A percentile compares a stretch with the other conserved stretches of the same genome.
Evolutionary conservation across 23 tunicate species (phyloP).

Genomic region (Styela plicata): DNA sequence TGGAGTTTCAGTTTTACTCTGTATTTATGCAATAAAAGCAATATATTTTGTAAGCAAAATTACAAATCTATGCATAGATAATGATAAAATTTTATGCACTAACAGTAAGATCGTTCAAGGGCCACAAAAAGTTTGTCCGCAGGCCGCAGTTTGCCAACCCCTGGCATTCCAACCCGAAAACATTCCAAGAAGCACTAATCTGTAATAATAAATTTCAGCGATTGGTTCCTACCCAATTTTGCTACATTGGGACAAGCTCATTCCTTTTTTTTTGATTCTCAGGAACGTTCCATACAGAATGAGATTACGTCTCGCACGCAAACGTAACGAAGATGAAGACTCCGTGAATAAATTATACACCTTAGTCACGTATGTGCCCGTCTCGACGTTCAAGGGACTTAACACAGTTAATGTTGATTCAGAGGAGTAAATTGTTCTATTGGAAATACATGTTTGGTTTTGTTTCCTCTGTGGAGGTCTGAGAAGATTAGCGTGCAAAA

Average conservation of each 20-base stretch:
- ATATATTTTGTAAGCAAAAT: too few species aligned
- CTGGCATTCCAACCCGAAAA: too few species aligned
- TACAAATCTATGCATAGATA: too few species aligned
- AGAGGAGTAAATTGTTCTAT: slow-evolving; percentile 71
- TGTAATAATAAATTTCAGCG: background rate
- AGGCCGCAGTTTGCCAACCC: too few species aligned
- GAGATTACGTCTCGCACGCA: slow-evolving; percentile 88
- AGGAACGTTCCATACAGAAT: slow-evolving; percentile 95
- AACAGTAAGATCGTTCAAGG: too few species aligned
- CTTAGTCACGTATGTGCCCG: slow-evolving; percentile 93
- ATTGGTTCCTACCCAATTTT: too few species aligned
- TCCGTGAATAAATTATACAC: slow-evolving; percentile 98
- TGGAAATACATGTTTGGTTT: background rate
- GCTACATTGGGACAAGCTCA: background rate
- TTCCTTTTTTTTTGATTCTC: background rate
- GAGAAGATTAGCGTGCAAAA: too few species aligned
- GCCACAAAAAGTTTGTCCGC: too few species aligned
- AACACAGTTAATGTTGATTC: slow-evolving; percentile 95
- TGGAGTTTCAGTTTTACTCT: too few species aligned
- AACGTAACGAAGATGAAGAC: slow-evolving; percentile 99
- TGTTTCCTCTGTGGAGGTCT: background rate
- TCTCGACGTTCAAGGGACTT: slow-evolving; percentile 90
- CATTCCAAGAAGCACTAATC: background rate
- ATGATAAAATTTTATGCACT: too few species aligned
- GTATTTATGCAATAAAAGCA: too few species aligned